phyloP scores from a whole-genome alignment of 2,797 vertebrate species.

The Stomatorhinus walkeri region DNA sequence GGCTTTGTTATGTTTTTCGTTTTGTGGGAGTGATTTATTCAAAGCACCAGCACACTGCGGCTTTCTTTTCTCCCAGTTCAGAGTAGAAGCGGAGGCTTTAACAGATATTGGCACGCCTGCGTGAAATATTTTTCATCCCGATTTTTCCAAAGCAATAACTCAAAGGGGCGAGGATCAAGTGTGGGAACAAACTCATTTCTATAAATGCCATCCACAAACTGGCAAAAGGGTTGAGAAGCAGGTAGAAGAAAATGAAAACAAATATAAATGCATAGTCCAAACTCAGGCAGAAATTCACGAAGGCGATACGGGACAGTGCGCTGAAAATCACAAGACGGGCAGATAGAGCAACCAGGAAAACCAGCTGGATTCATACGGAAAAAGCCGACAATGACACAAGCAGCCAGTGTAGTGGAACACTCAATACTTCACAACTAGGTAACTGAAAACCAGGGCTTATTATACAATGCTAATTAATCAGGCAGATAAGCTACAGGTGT shows the following conservation, averaged over 20 bases:
- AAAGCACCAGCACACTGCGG: neutral
- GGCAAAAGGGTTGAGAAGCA: neutral
- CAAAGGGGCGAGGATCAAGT: neutral
- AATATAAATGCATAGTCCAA: neutral
- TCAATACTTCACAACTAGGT: neutral
- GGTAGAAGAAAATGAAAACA: neutral
- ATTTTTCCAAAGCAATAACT: neutral
- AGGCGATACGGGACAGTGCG: neutral
- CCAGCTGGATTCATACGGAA: neutral
- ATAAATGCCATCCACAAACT: neutral
- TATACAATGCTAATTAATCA: neutral
- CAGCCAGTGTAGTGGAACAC: neutral
- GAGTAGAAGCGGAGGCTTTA: constrained; percentile 12
- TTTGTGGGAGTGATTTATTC: constrained; percentile 13
- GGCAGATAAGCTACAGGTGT: neutral
- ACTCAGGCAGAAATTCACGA: neutral
- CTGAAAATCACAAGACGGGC: neutral
- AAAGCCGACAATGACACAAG: neutral
- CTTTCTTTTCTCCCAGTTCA: constrained; percentile 15
- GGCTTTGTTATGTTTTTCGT: constrained; percentile 24
- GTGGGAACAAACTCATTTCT: neutral
- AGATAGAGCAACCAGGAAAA: neutral
- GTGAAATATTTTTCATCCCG: neutral
- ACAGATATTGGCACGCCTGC: neutral
- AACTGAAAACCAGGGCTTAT: neutral